phyloP scores from a whole-genome alignment of 2,888 invertebrate genomes.

The Corbicula japonica region DNA sequence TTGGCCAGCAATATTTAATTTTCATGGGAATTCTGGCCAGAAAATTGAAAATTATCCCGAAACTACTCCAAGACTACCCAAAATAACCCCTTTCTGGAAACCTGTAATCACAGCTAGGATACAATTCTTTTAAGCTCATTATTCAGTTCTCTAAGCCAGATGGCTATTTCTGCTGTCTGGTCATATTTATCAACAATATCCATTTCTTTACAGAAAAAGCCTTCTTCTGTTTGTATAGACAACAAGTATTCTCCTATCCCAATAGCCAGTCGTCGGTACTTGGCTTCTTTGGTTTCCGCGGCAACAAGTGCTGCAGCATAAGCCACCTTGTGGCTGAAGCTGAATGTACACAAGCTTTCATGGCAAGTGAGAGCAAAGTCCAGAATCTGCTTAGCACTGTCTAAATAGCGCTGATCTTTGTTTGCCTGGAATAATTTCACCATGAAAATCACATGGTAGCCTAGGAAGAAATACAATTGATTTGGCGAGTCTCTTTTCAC shows the following conservation, averaged over 20 bases:
- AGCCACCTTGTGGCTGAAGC: slow-evolving; percentile 66
- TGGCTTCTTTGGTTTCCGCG: slow-evolving; percentile 54
- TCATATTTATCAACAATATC: slow-evolving; percentile 58
- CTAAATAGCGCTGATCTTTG: slow-evolving; percentile 48
- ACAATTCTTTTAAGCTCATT: slow-evolving; percentile 39
- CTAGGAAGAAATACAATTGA: slow-evolving; percentile 67
- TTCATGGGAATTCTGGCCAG: too few relatives aligned
- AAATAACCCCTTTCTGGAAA: too few relatives aligned
- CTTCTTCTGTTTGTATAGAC: slow-evolving; percentile 60
- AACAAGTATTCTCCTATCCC: slow-evolving; percentile 58
- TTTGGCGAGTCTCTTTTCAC: slow-evolving; percentile 52
- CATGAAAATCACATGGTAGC: slow-evolving; percentile 67
- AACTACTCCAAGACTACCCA: too few relatives aligned
- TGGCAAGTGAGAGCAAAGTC: slow-evolving; percentile 65
- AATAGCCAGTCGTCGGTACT: slow-evolving; percentile 58
- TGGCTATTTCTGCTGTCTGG: slow-evolving; percentile 66
- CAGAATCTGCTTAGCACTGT: slow-evolving; percentile 52
- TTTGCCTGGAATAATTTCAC: slow-evolving; percentile 59
- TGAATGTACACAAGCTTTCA: slow-evolving; percentile 56
- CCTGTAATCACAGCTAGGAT: too few relatives aligned
- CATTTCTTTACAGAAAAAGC: slow-evolving; percentile 58
- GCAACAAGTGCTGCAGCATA: slow-evolving; percentile 67
- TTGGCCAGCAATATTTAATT: too few relatives aligned
- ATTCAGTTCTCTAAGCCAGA: slow-evolving; percentile 61
- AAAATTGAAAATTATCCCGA: too few relatives aligned